A percentile compares a stretch with the other conserved stretches of the same genome.
Conservation (phyloP, 2,888 invertebrate genomes). For the Phoenoteleia sp. region DNA sequence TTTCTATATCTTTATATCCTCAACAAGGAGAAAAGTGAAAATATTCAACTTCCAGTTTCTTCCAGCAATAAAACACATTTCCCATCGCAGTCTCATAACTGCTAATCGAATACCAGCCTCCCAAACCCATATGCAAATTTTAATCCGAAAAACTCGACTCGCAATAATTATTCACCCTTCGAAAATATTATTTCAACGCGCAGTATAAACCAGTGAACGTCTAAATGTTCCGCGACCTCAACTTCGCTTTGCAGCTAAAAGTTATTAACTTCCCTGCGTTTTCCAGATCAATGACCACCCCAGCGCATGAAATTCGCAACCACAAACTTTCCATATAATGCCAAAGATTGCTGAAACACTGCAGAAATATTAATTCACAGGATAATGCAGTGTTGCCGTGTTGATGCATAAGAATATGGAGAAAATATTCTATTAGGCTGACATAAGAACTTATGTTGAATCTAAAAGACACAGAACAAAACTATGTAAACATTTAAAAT, state of each 20-base stretch:
- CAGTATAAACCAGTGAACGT: not conserved
- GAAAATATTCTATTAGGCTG: no score
- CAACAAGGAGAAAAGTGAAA: no score
- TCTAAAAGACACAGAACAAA: no score
- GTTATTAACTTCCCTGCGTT: slow-evolving; percentile 57
- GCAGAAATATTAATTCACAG: slow-evolving; percentile 51
- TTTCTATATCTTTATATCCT: no score
- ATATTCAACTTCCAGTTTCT: no score
- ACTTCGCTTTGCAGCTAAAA: slow-evolving; percentile 29
- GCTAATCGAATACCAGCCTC: no score
- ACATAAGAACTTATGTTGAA: no score
- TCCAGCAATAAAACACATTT: no score
- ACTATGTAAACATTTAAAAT: no score
- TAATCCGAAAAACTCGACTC: no score
- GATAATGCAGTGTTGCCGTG: slow-evolving; percentile 2
- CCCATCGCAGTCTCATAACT: no score
- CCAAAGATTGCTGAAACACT: slow-evolving; percentile 40
- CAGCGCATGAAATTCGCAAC: slow-evolving; percentile 49
- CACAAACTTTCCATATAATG: slow-evolving; percentile 60
- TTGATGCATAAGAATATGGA: not conserved
- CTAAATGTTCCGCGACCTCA: slow-evolving; percentile 26
- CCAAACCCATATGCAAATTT: no score
- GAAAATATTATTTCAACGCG: not conserved
- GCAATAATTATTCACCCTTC: not conserved
- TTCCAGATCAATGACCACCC: slow-evolving; percentile 67